Evolutionary conservation across 1,140 invertebrate species (phyloP), one percentile per base, ranked within the genome.

Genomic region (Nasonia longicornis): DNA sequence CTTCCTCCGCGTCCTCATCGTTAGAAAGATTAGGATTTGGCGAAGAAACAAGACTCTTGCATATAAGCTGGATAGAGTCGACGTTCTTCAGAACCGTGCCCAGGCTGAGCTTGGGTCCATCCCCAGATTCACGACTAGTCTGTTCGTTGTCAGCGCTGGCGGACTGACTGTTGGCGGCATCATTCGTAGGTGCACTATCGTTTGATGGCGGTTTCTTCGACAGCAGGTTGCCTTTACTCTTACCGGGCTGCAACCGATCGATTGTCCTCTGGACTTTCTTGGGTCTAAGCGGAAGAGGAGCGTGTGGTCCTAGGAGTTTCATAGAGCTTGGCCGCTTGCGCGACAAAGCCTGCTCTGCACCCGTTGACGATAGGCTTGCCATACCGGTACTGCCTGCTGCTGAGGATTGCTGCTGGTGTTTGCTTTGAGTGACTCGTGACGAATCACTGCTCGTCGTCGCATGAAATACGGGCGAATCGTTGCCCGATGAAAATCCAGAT

Each of bases 151-250:
- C 86, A 6, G 31, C n/a, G 35, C 72, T 2, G 73, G 75, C 31
- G 83, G 83, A 76, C 67, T 85, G 84, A 71, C 83, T 80, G 1
- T 75, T 63, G 2, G 83, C 26, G 0, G 83, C 76, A 38, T 87
- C 85, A 12, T 71, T 84, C 4, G 73, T 81, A 26, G 83, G 86
- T 0, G 52, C 75, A 48, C 67, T 85, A 1, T 85, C 80, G 6
- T 84, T 75, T 22, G 86, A 85, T 1, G 87, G 73, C 42, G 88
- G 89, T 48, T 90, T 89, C 70, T 92, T 92, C 31, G 91, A 85
- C 20, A 96, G 90, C n/a, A 96, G 90, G 91, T 96, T 96, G 2
- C 95, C 95, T 90, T 96, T 96, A 84, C 95, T 94, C 90, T 96
- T 96, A 6, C 95, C 96, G 11, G 95, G 95, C 85, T 96, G 95